Percentiles rank a stretch among this genome's conserved stretches.
Conservation (phyloP, 2,888 invertebrate genomes). For the Candidula unifasciata region DNA sequence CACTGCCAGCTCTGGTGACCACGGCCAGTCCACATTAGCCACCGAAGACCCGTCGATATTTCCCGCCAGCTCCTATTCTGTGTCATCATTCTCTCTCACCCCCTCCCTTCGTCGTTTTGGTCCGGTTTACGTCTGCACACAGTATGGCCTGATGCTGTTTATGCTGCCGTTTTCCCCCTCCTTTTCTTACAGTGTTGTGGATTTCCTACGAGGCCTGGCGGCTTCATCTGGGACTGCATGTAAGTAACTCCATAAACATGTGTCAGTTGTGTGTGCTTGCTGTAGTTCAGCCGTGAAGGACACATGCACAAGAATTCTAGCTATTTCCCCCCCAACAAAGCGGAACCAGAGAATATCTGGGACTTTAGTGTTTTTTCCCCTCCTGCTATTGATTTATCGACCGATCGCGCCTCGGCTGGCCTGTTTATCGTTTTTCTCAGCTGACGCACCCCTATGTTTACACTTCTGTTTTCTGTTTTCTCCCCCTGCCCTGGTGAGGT, state of each 20-base stretch:
- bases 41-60: slow-evolving; percentile 22
- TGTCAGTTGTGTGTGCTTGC: not conserved
- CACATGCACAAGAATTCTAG: no score
- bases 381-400: slow-evolving; percentile 8
- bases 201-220: not conserved
- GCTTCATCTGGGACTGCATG: not conserved
- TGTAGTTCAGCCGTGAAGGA: no score
- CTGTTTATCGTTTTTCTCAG: slow-evolving; percentile 12
- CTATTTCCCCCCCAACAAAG: no score
- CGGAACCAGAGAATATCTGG: not conserved
- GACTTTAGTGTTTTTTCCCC: no score
- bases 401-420: not conserved
- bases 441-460: not conserved
- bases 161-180: not conserved
- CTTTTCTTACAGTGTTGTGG: not conserved
- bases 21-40: slow-evolving; percentile 22
- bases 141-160: not conserved
- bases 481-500: not conserved
- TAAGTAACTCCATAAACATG: slow-evolving; percentile 2
- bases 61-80: not conserved
- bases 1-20: slow-evolving; percentile 33
- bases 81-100: not conserved
- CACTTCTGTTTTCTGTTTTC: not conserved
- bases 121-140: slow-evolving; percentile 17
- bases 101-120: not conserved